Percentiles rank a stretch among this genome's conserved stretches.
Evolutionary conservation across 2,888 invertebrate species (phyloP).

Genomic region (Xestia sexstrigata): DNA sequence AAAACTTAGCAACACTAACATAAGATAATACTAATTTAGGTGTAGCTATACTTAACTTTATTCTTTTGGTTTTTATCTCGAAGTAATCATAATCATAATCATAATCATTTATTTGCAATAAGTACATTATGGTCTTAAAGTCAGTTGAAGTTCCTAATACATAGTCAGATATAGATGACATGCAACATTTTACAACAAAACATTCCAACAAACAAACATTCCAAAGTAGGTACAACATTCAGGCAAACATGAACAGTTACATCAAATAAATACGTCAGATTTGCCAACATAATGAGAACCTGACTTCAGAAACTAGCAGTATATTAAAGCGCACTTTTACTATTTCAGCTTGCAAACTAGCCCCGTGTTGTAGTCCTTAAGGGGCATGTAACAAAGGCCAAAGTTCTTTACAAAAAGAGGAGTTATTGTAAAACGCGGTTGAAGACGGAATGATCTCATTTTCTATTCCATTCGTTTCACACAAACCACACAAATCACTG

Average conservation of each 20-base stretch:
- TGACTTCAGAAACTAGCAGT: conserved; percentile 40
- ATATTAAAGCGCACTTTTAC: conserved; percentile 45
- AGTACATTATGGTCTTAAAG: too few species aligned
- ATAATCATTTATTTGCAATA: too few species aligned
- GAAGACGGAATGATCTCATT: conserved; percentile 82
- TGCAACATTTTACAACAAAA: too few species aligned
- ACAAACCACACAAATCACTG: conserved; percentile 82
- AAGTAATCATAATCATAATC: too few species aligned
- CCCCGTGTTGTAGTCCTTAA: conserved; percentile 18
- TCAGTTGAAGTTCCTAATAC: too few species aligned
- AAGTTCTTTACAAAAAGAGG: conserved; percentile 55
- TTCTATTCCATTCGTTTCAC: conserved; percentile 83
- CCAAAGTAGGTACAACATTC: background rate
- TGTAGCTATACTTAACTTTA: background rate
- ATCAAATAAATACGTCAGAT: conserved; percentile 34
- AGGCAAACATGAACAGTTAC: conserved; percentile 6
- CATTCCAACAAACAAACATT: too few species aligned
- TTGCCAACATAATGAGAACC: conserved; percentile 43
- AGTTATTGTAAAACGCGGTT: conserved; percentile 69
- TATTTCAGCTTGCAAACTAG: conserved; percentile 17
- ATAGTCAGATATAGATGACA: too few species aligned
- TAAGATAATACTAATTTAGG: background rate
- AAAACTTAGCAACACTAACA: background rate
- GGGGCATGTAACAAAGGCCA: conserved; percentile 40
- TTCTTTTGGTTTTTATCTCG: background rate